These are phyloP conservation scores for Pseudopodoces humilis DNA, from an alignment of 2,113 vertebrate species.

Conservation along the genomic window DNA sequence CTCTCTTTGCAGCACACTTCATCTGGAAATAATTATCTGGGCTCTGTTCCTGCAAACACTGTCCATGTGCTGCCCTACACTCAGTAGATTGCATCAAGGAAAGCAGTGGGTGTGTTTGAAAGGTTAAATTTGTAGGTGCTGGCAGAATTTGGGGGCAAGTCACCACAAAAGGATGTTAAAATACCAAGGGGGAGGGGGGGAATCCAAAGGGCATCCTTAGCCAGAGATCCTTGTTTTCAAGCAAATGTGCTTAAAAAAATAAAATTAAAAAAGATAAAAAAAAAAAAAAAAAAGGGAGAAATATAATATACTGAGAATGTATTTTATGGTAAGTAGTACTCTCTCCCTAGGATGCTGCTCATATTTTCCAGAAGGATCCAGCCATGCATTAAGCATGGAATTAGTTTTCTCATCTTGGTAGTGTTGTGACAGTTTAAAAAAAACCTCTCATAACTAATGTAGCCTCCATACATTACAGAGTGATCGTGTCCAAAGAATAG, in stretches of 20 bases:
- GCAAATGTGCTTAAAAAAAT: not conserved
- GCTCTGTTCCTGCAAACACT: not conserved
- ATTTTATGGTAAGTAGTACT: not conserved
- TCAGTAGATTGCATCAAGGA: not conserved
- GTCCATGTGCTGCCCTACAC: not conserved
- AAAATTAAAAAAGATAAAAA: not conserved
- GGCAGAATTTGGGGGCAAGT: not conserved
- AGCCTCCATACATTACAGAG: not conserved
- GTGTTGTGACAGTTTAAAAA: not conserved
- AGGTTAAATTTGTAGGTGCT: not conserved
- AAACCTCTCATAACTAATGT: not conserved
- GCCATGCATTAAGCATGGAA: not conserved
- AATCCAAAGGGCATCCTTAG: not conserved
- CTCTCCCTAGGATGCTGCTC: not conserved
- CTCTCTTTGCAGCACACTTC: not conserved
- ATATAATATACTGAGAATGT: not conserved
- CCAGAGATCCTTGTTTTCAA: not conserved
- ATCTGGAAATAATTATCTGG: constrained; percentile 4
- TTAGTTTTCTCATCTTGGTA: constrained; percentile 35
- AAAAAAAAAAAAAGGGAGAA: not conserved
- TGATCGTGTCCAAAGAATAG: constrained; percentile 27
- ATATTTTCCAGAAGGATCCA: constrained; percentile 36
- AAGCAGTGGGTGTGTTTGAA: not conserved
- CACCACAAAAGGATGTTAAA: not conserved
- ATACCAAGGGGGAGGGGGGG: not conserved